Base-by-base conservation (phyloP, 2,797 vertebrate species). In the Myotis pilosus region DNA sequence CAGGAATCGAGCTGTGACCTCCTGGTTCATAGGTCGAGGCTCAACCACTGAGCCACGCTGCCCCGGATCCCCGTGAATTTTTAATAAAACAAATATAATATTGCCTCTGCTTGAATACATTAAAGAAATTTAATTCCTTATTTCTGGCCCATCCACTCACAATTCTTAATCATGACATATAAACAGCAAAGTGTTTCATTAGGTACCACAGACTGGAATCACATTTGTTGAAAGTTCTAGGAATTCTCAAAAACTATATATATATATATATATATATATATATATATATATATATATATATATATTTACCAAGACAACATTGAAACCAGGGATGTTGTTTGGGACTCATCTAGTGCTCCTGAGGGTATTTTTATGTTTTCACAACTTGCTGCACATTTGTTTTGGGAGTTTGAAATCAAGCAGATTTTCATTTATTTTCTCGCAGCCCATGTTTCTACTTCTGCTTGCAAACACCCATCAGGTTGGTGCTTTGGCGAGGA, bases 341-440 rank as follows among this genome's bases (percentile, higher is more conserved):
- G 74, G 8, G 33, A 90, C 76, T 76, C 20, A 66, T 72, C 90
- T 57, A 53, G 19, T 80, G 25, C 30, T 33, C 69, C 66, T 79
- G 12, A 53, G 1, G 4, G 53, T 68, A 62, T 76, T 60, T 82
- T 84, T 38, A 96, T 92, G 82, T 72, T 64, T 72, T 91, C 83
- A 82, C 33, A 60, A 22, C 17, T 53, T 62, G n/a, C 23, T 44
- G 23, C 1, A 87, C 38, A 57, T 57, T 20, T 86, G 22, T 82
- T 41, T 49, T 75, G 66, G 3, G 33, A 8, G 78, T 80, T 66
- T 76, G 25, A 87, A 96, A 82, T 60, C 38, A 36, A 86, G 38
- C 49, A 82, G n/a, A 72, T 84, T 53, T 85, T 75, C 89, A 72
- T 90, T 96, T 94, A 38, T 85, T 97, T 95, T 93, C 55, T 84